Base-by-base conservation (phyloP, 53 echinoderm and acorn worm species). In the Hippasteria phrygiana region DNA sequence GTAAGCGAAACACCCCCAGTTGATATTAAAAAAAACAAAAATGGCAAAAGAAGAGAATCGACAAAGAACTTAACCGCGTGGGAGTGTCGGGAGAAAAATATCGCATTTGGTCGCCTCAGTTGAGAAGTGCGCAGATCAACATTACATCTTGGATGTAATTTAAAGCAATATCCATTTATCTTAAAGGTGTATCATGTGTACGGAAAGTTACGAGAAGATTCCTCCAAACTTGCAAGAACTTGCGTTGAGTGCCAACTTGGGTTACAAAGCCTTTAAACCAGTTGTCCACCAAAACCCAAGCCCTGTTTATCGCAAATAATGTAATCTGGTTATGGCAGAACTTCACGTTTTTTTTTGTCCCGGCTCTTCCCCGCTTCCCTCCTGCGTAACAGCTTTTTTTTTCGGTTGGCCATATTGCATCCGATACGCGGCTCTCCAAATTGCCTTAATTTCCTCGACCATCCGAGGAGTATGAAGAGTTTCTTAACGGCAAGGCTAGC, bases 371-470 rank as follows among this genome's bases (percentile, higher is more conserved):
- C 62, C 22, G 36, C 41, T 81, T 81, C 56, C 64, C 17, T 72
- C 36, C 42, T 42, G 13, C 69, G 37, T 67, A 9, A 67, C 2
- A 16, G 17, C 32, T 33, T 42, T 17, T 36, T 42, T 80, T 80
- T 80, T 80, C 63, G 40, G 64, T 63, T 81, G 81, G 43, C 81
- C 81, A 64, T 81, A 81, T 81, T 81, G 81, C 81, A 81, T 81
- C 81, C 81, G 81, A 81, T 81, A 81, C 66, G 66, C 32, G 66
- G 81, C 81, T 56, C 81, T 81, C 81, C 81, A 81, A 81, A 81
- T 81, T 81, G 66, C 81, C 81, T 81, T 81, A 81, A 81, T 81
- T 81, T 81, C 81, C 81, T 81, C 64, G 81, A 64, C 81, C 81
- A 81, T 81, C 66, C 65, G 64, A 81, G 81, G 81, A 81, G 62